These are phyloP conservation scores for Bubo bubo DNA, from an alignment of 2,113 vertebrate genomes.

Conservation along the genomic window DNA sequence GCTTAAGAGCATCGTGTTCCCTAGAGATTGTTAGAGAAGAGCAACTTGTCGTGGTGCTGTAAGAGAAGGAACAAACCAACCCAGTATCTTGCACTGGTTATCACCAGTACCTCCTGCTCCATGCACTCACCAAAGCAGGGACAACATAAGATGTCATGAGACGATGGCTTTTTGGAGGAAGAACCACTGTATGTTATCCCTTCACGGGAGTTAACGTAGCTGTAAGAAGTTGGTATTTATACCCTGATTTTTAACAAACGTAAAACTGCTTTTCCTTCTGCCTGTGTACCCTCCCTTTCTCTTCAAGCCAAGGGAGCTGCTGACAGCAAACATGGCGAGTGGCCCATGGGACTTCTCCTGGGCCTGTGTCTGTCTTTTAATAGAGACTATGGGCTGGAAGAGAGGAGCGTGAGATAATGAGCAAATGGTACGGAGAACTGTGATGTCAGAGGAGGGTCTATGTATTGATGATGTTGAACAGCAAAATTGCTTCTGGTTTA, in stretches of 20 bases:
- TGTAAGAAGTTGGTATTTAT: neutral
- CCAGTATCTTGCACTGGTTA: neutral
- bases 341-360: neutral
- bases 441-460: neutral
- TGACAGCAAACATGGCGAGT: no score
- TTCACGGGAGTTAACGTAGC: neutral
- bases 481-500: neutral
- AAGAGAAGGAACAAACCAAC: neutral
- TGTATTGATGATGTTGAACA: neutral
- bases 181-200: neutral
- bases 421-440: neutral
- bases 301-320: neutral
- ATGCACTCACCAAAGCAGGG: neutral
- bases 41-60: neutral
- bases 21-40: neutral
- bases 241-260: no score
- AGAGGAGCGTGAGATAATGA: fast-evolving
- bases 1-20: neutral
- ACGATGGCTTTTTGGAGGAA: neutral
- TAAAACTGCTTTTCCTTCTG: neutral
- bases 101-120: neutral
- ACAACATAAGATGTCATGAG: no score
- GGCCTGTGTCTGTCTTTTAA: no score
- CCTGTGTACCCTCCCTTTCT: neutral
- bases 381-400: neutral